Evolutionary conservation across 2,113 vertebrate species (phyloP).

Genomic region (Telmatochromis sp.): DNA sequence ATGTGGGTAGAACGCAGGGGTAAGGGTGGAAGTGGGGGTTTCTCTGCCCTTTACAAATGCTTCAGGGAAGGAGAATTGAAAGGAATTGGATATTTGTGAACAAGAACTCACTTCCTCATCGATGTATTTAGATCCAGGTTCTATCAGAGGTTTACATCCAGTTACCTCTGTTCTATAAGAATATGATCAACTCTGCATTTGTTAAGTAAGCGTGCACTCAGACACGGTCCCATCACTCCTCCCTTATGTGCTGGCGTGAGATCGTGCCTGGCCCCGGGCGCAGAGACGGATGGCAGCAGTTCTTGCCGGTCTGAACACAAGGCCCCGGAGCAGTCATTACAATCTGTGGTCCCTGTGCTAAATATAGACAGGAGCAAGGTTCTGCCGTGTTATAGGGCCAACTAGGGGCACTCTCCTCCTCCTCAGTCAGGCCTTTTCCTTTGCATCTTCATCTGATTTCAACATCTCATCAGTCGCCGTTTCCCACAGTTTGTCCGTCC

Average conservation of each 20-base stretch:
- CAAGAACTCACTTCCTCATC: not conserved
- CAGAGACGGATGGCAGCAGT: constrained; percentile 49
- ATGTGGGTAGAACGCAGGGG: not conserved
- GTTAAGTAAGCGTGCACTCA: not conserved
- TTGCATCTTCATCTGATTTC: constrained; percentile 9
- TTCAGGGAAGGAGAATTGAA: not conserved
- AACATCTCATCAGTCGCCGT: constrained; percentile 1
- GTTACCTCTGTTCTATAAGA: not conserved
- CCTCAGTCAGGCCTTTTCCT: not conserved
- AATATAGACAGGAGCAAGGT: constrained; percentile 55
- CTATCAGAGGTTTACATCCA: not conserved
- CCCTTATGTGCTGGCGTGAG: constrained; percentile 13
- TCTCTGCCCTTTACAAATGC: constrained; percentile 30
- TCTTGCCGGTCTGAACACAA: constrained; percentile 55
- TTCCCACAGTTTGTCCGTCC: not conserved
- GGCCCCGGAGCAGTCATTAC: constrained; percentile 47
- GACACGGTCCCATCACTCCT: not conserved
- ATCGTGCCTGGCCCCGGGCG: constrained; percentile 16
- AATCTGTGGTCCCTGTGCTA: constrained; percentile 70
- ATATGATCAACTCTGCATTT: not conserved
- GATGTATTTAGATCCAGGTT: not conserved
- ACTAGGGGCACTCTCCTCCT: constrained; percentile 1
- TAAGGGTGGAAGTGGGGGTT: not conserved
- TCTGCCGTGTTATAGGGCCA: not conserved
- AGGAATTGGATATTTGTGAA: not conserved